A percentile compares a stretch with the other conserved stretches of the same genome.
Evolutionary conservation across 2,888 invertebrate genomes (phyloP).

Genomic region (Sceliomorpha sp.): DNA sequence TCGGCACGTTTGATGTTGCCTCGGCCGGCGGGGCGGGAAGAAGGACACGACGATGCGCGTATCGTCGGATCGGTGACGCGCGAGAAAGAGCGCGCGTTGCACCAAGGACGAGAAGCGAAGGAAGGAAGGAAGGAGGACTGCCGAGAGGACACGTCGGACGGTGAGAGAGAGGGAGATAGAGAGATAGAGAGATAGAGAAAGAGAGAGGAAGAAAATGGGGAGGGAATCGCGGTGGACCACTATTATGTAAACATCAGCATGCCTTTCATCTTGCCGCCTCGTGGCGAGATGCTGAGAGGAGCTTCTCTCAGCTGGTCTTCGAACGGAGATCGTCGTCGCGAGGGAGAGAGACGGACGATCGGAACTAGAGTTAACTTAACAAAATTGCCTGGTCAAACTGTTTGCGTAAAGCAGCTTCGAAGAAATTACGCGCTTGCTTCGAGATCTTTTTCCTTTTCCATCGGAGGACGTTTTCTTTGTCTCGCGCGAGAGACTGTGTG

Average conservation of each 20-base stretch:
- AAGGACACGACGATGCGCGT: constrained; percentile 59
- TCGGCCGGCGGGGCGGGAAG: constrained; percentile 58
- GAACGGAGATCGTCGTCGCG: constrained; percentile 3
- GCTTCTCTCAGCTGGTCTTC: constrained; percentile 25
- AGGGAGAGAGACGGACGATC: constrained; percentile 5
- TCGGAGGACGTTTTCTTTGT: too few relatives aligned
- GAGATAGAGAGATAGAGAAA: constrained; percentile 51
- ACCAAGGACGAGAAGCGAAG: constrained; percentile 18
- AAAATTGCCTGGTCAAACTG: constrained; percentile 7
- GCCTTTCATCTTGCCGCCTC: constrained; percentile 84
- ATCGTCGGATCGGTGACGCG: constrained; percentile 61
- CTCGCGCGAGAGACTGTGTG: too few relatives aligned
- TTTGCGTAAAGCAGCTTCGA: constrained; percentile 13
- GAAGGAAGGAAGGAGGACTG: constrained; percentile 23
- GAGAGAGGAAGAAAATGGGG: constrained; percentile 33
- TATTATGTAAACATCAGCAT: constrained; percentile 86
- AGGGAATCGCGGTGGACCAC: constrained; percentile 83
- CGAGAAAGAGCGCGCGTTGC: constrained; percentile 39
- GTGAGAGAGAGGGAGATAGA: constrained; percentile 17
- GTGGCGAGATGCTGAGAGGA: constrained; percentile 19
- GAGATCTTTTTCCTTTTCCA: too few relatives aligned
- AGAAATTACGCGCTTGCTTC: constrained; percentile 6
- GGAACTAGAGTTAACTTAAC: constrained; percentile 13
- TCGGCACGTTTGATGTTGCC: constrained; percentile 72
- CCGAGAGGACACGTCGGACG: constrained; percentile 8